A percentile compares a stretch with the other conserved stretches of the same genome.
phyloP scores from a whole-genome alignment of 2,888 invertebrate genomes.

The Lasioglossum leucozonium region DNA sequence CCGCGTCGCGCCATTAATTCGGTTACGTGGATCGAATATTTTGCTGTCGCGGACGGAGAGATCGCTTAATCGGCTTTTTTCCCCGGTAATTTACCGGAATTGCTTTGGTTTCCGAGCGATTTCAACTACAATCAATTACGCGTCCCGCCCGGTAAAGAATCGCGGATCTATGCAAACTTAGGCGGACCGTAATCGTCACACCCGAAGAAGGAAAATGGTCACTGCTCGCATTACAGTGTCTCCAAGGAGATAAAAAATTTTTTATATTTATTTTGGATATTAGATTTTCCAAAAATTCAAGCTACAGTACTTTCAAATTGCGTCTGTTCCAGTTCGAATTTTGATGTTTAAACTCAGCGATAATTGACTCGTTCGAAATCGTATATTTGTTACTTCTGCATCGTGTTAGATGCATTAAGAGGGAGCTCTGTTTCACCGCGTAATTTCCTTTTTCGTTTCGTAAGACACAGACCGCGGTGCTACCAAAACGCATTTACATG shows the following conservation, averaged over 20 bases:
- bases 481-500: constrained; percentile 9
- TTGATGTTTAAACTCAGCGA: background rate
- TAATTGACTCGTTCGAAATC: background rate
- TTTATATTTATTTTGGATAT: background rate
- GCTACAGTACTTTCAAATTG: too few relatives aligned
- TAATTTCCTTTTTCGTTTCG: background rate
- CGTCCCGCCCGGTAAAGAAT: background rate
- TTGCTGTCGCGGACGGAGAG: constrained; percentile 6
- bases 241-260: too few relatives aligned
- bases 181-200: background rate
- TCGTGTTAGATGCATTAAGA: background rate
- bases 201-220: too few relatives aligned
- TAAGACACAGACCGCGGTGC: background rate
- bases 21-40: constrained; percentile 20
- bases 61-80: constrained; percentile 9
- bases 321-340: background rate
- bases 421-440: background rate
- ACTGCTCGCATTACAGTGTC: too few relatives aligned
- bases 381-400: background rate
- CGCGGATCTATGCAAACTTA: background rate
- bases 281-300: background rate
- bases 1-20: constrained; percentile 37
- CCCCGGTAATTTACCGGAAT: background rate
- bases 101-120: background rate
- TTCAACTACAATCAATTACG: background rate